These are phyloP conservation scores for Patella vulgata DNA, from an alignment of 1,140 invertebrate species.

Conservation along the genomic window DNA sequence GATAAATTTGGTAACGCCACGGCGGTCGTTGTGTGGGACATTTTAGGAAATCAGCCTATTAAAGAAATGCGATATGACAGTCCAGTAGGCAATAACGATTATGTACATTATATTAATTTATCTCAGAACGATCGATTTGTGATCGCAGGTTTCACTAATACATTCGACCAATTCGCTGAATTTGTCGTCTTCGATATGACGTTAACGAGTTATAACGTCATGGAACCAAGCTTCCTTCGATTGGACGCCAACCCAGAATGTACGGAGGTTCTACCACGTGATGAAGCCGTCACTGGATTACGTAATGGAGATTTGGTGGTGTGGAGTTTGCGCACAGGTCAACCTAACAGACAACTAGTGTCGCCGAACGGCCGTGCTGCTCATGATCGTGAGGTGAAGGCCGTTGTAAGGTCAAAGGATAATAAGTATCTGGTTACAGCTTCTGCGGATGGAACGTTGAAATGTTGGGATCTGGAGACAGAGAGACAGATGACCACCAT, in stretches of 20 bases:
- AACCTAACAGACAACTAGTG: slow-evolving; percentile 55
- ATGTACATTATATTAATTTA: slow-evolving; percentile 57
- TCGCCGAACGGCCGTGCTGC: slow-evolving; percentile 50
- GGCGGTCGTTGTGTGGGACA: slow-evolving; percentile 61
- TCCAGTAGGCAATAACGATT: slow-evolving; percentile 63
- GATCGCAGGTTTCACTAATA: slow-evolving; percentile 62
- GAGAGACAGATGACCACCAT: slow-evolving; percentile 60
- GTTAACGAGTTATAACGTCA: slow-evolving; percentile 48
- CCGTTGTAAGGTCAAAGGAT: slow-evolving; percentile 59
- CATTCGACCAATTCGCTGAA: slow-evolving; percentile 62
- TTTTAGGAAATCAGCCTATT: slow-evolving; percentile 62
- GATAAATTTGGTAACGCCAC: slow-evolving; percentile 64
- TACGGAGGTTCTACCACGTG: slow-evolving; percentile 61
- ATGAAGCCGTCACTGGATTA: slow-evolving; percentile 65
- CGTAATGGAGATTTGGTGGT: slow-evolving; percentile 64
- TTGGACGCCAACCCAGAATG: slow-evolving; percentile 62
- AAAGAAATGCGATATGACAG: slow-evolving; percentile 61
- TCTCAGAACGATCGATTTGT: slow-evolving; percentile 62
- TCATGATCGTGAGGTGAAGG: slow-evolving; percentile 60
- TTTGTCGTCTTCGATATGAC: slow-evolving; percentile 66
- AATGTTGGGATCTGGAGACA: slow-evolving; percentile 62
- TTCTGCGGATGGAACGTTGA: slow-evolving; percentile 63
- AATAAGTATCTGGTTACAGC: slow-evolving; percentile 60
- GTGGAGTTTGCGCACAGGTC: slow-evolving; percentile 63
- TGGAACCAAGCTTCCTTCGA: slow-evolving; percentile 55